phyloP scores from a whole-genome alignment of 2,888 invertebrate genomes.

The Lacanobia oleracea region DNA sequence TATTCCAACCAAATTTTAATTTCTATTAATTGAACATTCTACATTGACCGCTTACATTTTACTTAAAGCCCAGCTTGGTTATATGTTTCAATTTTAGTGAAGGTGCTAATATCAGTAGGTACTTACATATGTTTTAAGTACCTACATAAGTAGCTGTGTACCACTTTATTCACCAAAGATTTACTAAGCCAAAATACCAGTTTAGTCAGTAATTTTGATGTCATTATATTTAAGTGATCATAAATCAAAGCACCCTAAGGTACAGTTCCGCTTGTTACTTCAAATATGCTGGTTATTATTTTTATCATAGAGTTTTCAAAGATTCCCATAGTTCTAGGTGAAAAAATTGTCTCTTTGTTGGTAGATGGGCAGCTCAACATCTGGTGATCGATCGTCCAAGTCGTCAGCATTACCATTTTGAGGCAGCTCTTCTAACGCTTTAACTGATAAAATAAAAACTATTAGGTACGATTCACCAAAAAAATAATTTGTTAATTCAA shows the following conservation, averaged over 20 bases:
- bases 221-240: conserved; percentile 30
- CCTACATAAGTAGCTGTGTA: conserved; percentile 6
- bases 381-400: conserved; percentile 94
- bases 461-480: conserved; percentile 35
- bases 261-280: conserved; percentile 1
- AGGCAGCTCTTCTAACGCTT: conserved; percentile 94
- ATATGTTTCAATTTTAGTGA: conserved; percentile 43
- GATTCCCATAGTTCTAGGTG: conserved; percentile 79
- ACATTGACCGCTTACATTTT: conserved; percentile 64
- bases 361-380: conserved; percentile 95
- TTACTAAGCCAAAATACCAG: conserved; percentile 36
- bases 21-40: conserved; percentile 74
- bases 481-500: conserved; percentile 31
- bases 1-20: conserved; percentile 32
- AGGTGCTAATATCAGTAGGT: conserved; percentile 18
- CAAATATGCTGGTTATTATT: neutral
- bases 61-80: conserved; percentile 72
- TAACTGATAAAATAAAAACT: conserved; percentile 87
- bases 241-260: conserved; percentile 1
- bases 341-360: conserved; percentile 97
- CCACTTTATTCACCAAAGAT: conserved; percentile 13
- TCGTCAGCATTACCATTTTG: conserved; percentile 90
- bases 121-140: neutral
- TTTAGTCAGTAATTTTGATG: conserved; percentile 4
- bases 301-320: neutral